These are phyloP conservation scores for Tineola bisselliella DNA, from an alignment of 2,888 invertebrate genomes.

Conservation along the genomic window DNA sequence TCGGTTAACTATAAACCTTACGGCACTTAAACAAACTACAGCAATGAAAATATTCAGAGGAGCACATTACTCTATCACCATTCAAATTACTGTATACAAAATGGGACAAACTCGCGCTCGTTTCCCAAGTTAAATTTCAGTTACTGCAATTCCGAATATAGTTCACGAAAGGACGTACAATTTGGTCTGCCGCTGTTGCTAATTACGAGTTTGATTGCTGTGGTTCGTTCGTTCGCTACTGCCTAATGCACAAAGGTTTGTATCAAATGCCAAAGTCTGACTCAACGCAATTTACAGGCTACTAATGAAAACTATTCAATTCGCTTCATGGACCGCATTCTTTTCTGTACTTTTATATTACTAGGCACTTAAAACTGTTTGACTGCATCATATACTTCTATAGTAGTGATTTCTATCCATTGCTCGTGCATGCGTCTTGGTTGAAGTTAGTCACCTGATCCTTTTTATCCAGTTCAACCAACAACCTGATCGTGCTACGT, in stretches of 20 bases:
- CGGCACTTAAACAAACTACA: no score
- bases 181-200: slow-evolving; percentile 62
- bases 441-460: no score
- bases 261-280: background rate
- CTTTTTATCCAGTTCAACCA: no score
- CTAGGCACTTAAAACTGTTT: no score
- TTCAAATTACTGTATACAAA: background rate
- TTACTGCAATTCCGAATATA: slow-evolving; percentile 5
- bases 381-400: no score
- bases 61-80: background rate
- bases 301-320: background rate
- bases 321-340: background rate
- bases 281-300: background rate
- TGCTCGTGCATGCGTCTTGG: no score
- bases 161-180: slow-evolving; percentile 43
- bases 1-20: no score
- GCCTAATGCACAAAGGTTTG: background rate
- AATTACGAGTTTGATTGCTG: slow-evolving; percentile 61
- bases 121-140: slow-evolving; percentile 1
- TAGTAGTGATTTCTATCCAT: no score
- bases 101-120: background rate
- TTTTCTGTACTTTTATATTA: no score
- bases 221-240: slow-evolving; percentile 35
- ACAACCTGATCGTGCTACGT: no score
- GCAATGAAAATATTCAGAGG: background rate